Conservation (phyloP, 2,797 vertebrate species). For the Pterois miles region DNA sequence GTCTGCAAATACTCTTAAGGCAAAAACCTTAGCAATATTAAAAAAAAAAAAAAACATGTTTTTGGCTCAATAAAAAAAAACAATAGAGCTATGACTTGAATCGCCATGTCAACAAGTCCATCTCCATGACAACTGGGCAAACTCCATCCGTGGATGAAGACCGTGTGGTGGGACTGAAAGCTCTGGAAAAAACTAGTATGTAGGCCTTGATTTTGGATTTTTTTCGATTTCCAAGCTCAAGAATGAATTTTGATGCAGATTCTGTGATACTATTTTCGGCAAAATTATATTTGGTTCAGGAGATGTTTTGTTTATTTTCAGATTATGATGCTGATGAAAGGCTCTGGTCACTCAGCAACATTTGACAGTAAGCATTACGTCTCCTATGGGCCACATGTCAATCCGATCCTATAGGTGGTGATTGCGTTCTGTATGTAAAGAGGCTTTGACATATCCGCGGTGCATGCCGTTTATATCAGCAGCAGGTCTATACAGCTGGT, state of each 20-base stretch:
- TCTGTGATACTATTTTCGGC: too few relatives aligned
- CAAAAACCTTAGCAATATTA: not conserved
- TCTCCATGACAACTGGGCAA: not conserved
- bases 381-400: slow-evolving; percentile 5
- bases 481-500: not conserved
- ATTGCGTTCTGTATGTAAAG: not conserved
- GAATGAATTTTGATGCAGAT: not conserved
- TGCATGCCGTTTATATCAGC: not conserved
- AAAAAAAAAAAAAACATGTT: not conserved
- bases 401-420: not conserved
- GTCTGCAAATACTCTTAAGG: not conserved
- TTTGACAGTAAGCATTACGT: not conserved
- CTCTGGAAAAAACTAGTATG: not conserved
- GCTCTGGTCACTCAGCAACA: not conserved
- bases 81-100: not conserved
- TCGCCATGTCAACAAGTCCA: not conserved
- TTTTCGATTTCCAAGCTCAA: not conserved
- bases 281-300: not conserved
- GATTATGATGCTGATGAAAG: slow-evolving; percentile 13
- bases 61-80: not conserved
- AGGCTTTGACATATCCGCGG: not conserved
- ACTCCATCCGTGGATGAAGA: not conserved
- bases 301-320: not conserved
- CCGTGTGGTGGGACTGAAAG: not conserved
- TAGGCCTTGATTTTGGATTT: not conserved